Evolutionary conservation across 1,140 invertebrate species (phyloP), one percentile per base, ranked within the genome.

Genomic region (Drosophila pseudoananassae): DNA sequence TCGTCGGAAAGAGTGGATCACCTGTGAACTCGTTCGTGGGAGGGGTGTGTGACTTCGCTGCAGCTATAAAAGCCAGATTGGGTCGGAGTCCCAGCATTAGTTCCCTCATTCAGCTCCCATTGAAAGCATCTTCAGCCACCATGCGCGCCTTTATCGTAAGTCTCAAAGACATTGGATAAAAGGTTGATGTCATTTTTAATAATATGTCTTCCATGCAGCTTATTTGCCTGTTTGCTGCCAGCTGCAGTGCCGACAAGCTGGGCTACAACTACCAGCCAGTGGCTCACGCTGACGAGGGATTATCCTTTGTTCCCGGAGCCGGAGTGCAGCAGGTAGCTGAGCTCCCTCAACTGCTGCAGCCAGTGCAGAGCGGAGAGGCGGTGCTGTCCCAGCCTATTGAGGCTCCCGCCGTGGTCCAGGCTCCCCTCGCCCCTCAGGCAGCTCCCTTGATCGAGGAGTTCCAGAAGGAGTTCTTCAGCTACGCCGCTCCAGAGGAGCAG

Each of bases 111-210:
- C 50, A 64, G 51, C 56, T 88, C 50, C 49, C 72, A 49, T 49
- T 49, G 76, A 38, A 54, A 47, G 46, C 40, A 70, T 56, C 56
- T 50, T 46, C 55, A 50, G 40, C 31, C 46, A 75, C 25, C 54
- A 84, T 89, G 84, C 84, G 84, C 70, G 79, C 59, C 54, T 80
- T 89, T 61, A 78, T 89, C 63, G 84, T 89, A 78, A 89, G 84
- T 85, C 31, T 6, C 14, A 10, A 1, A 33, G 31, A 15, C 27
- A 47, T 52, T 33, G 3, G 36, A 2, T 3, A 23, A 12, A 1
- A 6, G 40, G 15, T 17, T 15, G 33, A 51, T 7, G 20, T 12
- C 20, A 27, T 1, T 5, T 9, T 10, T 25, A 25, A n/a, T 10
- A 0, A 10, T 33, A 15, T 6, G 0, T 25, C 5, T 12, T 4